phyloP scores from a whole-genome alignment of 2,888 invertebrate species.

The Caenorhabditis sp. region DNA sequence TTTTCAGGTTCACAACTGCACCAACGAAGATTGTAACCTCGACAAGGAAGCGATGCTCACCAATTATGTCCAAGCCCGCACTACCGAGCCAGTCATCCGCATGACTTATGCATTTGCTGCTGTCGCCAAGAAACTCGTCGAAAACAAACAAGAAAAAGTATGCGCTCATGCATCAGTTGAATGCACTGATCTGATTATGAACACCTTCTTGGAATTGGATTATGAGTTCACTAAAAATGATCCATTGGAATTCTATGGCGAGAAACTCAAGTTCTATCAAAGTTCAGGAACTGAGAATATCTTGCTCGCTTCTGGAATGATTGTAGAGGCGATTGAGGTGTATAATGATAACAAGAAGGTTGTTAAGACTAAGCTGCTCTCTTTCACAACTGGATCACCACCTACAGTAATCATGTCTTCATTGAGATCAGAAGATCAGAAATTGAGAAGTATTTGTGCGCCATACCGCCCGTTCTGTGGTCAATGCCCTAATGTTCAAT shows the following conservation, averaged over 20 bases:
- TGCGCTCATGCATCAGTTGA: conserved; percentile 54
- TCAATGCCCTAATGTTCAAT: conserved; percentile 58
- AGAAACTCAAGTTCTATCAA: conserved; percentile 45
- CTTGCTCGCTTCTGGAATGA: conserved; percentile 57
- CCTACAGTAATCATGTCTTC: conserved; percentile 49
- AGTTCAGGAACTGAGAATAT: conserved; percentile 34
- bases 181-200: conserved; percentile 57
- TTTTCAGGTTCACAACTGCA: conserved; percentile 47
- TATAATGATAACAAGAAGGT: conserved; percentile 29
- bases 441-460: conserved; percentile 61
- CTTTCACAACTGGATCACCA: conserved; percentile 47
- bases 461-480: conserved; percentile 67
- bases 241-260: conserved; percentile 53
- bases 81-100: conserved; percentile 61
- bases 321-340: conserved; percentile 52
- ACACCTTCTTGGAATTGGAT: conserved; percentile 48
- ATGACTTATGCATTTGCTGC: conserved; percentile 67
- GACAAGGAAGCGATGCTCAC: conserved; percentile 45
- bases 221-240: conserved; percentile 58
- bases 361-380: conserved; percentile 36
- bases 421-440: conserved; percentile 41
- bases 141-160: conserved; percentile 43
- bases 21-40: conserved; percentile 42
- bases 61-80: conserved; percentile 49
- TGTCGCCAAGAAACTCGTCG: conserved; percentile 54